Conservation (phyloP, 2,797 vertebrate species). For the Potorous gilbertii region DNA sequence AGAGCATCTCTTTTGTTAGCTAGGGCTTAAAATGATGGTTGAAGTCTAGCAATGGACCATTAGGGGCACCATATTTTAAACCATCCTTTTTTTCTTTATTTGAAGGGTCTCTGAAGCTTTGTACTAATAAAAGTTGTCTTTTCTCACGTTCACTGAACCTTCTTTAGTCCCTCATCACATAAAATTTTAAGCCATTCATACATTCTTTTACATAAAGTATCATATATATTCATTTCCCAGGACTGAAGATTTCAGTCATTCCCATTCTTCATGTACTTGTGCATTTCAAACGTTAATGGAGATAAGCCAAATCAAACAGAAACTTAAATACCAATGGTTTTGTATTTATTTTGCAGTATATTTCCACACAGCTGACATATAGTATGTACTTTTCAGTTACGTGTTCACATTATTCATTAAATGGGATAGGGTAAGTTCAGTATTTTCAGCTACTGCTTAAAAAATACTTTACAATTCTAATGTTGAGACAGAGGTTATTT, state of each 20-base stretch:
- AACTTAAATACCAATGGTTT: conserved; percentile 47
- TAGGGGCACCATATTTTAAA: conserved; percentile 22
- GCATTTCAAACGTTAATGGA: conserved; percentile 39
- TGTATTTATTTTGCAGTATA: conserved; percentile 68
- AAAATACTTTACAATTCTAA: conserved; percentile 44
- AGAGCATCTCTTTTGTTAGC: not conserved
- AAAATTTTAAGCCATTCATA: conserved; percentile 37
- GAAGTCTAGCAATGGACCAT: not conserved
- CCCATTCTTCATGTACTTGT: not conserved
- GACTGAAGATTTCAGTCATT: conserved; percentile 19
- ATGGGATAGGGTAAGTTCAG: conserved; percentile 66
- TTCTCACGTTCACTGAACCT: conserved; percentile 52
- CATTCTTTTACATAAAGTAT: conserved; percentile 40
- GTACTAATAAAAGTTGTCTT: conserved; percentile 73
- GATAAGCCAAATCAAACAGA: conserved; percentile 35
- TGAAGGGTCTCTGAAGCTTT: conserved; percentile 77
- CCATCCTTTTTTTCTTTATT: conserved; percentile 78
- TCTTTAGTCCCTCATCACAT: conserved; percentile 53
- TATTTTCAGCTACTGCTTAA: conserved; percentile 42
- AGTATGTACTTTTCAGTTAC: conserved; percentile 54
- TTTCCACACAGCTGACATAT: conserved; percentile 54
- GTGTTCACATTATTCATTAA: conserved; percentile 71
- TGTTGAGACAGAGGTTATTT: conserved; percentile 65
- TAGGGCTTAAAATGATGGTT: not conserved
- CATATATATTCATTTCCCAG: conserved; percentile 30